phyloP scores from a whole-genome alignment of 92 coral and sea anemone species.

The Scolanthus callimorphus region DNA sequence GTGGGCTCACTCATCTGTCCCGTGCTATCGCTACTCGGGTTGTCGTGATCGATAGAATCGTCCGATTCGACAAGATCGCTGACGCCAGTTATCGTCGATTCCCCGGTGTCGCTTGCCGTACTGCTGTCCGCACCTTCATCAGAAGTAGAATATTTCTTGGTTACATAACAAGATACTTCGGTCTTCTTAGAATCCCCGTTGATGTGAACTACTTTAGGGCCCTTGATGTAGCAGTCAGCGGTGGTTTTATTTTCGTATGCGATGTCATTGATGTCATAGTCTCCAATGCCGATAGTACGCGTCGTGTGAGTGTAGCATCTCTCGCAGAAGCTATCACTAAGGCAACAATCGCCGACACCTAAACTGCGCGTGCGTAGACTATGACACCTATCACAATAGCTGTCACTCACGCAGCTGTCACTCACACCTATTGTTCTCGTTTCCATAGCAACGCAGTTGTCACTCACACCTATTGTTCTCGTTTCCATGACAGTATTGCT shows the following conservation, averaged over 20 bases:
- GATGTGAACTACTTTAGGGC: slow-evolving; percentile 8
- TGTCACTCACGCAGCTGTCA: slow-evolving; percentile 82
- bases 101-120: slow-evolving; percentile 6
- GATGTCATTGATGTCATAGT: slow-evolving; percentile 42
- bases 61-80: slow-evolving; percentile 64
- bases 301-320: slow-evolving; percentile 80
- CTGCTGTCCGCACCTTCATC: slow-evolving; percentile 23
- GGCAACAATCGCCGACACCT: slow-evolving; percentile 91
- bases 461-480: slow-evolving; percentile 57
- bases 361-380: slow-evolving; percentile 54
- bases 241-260: not conserved
- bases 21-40: slow-evolving; percentile 81
- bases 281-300: slow-evolving; percentile 81
- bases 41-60: slow-evolving; percentile 74
- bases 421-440: slow-evolving; percentile 58
- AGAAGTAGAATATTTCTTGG: slow-evolving; percentile 26
- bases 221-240: slow-evolving; percentile 35
- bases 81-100: slow-evolving; percentile 25
- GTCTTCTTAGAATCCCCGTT: slow-evolving; percentile 19
- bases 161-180: slow-evolving; percentile 25
- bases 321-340: slow-evolving; percentile 86
- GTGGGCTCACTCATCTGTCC: slow-evolving; percentile 76
- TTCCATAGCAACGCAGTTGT: slow-evolving; percentile 42
- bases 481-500: slow-evolving; percentile 31
- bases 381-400: slow-evolving; percentile 65